These are phyloP conservation scores for Psophia crepitans DNA, from an alignment of 2,113 vertebrate species.

Conservation along the genomic window DNA sequence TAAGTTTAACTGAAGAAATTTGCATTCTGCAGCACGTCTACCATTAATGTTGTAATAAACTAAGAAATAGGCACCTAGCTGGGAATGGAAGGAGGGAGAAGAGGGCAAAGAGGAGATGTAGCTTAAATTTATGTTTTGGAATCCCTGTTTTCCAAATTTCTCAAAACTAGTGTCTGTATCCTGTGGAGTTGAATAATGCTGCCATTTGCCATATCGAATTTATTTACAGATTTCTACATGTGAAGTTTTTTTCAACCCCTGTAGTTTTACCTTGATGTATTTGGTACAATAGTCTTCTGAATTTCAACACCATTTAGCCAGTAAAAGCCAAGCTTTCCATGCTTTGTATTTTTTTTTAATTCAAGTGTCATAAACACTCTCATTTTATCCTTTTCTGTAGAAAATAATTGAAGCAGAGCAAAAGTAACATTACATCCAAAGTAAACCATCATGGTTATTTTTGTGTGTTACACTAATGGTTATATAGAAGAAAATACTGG, in stretches of 20 bases:
- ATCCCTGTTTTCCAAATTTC: background rate
- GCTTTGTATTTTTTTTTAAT: background rate
- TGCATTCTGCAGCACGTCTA: background rate
- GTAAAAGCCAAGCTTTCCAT: background rate
- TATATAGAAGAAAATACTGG: background rate
- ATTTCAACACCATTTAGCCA: background rate
- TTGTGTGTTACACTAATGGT: background rate
- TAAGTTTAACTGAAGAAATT: constrained; percentile 1
- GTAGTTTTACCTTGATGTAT: background rate
- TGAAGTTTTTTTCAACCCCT: background rate
- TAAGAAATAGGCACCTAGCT: background rate
- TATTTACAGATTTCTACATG: background rate
- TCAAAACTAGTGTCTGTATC: background rate
- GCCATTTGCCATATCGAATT: background rate
- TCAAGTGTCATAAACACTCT: background rate
- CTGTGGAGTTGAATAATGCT: background rate
- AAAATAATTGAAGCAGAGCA: background rate
- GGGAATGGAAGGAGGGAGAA: background rate
- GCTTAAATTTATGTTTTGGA: background rate
- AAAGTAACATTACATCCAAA: background rate
- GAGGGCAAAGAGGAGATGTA: background rate
- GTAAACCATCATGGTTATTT: background rate
- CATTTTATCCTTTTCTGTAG: background rate
- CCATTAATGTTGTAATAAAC: background rate
- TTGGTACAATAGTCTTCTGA: background rate